Evolutionary conservation across 2,888 invertebrate genomes (phyloP), one percentile per base, ranked within the genome.

Genomic region (Stenurella melanura): DNA sequence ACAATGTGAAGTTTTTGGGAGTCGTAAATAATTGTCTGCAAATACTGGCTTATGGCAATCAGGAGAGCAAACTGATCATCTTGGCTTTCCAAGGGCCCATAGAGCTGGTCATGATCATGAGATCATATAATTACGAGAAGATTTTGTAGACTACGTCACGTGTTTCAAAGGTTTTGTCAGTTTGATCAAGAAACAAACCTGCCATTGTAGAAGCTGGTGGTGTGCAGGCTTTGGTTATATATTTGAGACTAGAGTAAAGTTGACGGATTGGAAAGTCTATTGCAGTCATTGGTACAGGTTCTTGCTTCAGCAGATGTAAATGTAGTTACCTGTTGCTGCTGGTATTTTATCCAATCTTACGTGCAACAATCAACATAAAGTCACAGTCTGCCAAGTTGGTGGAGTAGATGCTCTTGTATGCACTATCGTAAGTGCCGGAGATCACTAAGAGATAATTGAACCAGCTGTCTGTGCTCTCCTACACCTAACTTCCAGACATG

Each of bases 11-110:
- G 91, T 98, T 99, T 90, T 91, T 99, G 86, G 98, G 99, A 58
- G 98, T 99, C 88, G 98, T 99, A n/a, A 98, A 99, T 0, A 99
- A 99, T 90, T 99, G 99, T 88, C 93, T 99, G 76, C 98, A 99
- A 91, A 98, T 99, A 87, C 91, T 99, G 88, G 98, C 99, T 0
- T 98, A 97, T 87, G 98, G 98, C 30, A 98, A 98, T 90, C 98
- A 98, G 89, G 98, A 99, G 89, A 98, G 97, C 90, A 99, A 99
- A 90, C 90, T 98, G 75, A 98, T 98, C 83, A 98, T 99, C 86
- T 92, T 98, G 71, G 98, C 98, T 0, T 96, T 97, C 76, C 98
- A 98, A 88, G 98, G 98, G 18, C 98, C 98, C 1, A 96, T 96
- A 83, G 98, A 98, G 89, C 92, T 99, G 86, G 98, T 99, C 73